A percentile compares a stretch with the other conserved stretches of the same genome.
phyloP scores from a whole-genome alignment of 2,113 vertebrate species.

The Himantopus leucocephalus region DNA sequence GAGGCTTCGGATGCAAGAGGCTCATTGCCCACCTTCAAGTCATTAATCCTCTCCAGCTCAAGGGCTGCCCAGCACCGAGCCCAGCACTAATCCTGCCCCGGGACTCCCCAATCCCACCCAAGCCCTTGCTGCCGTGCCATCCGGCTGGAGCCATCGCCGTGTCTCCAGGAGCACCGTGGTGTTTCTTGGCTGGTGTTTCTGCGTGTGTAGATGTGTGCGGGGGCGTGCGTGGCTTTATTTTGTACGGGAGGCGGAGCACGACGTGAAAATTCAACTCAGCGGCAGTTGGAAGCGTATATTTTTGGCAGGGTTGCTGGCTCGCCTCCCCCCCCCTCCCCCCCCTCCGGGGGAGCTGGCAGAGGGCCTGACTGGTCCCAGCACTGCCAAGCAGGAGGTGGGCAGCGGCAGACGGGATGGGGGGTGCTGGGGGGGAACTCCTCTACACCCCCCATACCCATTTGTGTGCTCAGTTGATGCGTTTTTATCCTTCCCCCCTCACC shows the following conservation, averaged over 20 bases:
- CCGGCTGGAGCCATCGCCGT: background rate
- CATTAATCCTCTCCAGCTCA: background rate
- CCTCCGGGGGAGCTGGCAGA: background rate
- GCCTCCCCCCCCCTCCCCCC: background rate
- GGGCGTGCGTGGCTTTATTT: background rate
- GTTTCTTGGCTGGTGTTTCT: background rate
- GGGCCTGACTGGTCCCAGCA: background rate
- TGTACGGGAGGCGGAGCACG: background rate
- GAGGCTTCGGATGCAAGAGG: background rate
- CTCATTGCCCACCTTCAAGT: background rate
- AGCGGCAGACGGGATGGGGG: background rate
- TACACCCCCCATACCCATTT: accelerated
- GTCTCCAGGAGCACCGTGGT: accelerated
- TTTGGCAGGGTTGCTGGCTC: background rate
- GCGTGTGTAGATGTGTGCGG: accelerated
- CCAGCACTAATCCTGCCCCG: background rate
- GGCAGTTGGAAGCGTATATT: background rate
- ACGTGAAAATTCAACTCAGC: background rate
- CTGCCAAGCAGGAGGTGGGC: background rate
- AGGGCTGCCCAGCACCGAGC: background rate
- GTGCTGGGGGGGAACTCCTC: background rate
- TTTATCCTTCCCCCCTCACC: background rate
- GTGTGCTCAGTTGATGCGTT: background rate
- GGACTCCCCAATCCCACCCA: background rate
- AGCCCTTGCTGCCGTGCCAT: accelerated